These are phyloP conservation scores for Mythimna albipuncta DNA, from an alignment of 2,888 invertebrate species.

Conservation along the genomic window DNA sequence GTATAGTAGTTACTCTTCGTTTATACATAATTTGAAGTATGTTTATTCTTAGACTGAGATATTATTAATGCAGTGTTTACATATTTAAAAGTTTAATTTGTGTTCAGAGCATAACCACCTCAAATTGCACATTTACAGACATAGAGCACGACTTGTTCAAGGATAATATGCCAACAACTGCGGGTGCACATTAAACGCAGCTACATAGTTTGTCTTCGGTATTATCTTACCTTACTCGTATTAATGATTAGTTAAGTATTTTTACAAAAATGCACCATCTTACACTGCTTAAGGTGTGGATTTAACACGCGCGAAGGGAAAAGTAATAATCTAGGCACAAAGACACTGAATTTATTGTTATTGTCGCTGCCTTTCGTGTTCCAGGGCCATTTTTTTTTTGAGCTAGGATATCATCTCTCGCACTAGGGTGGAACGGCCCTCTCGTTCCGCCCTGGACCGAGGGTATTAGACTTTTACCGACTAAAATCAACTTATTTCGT, in stretches of 20 bases:
- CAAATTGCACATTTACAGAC: slow-evolving; percentile 80
- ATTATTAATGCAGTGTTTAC: slow-evolving; percentile 56
- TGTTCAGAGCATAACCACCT: slow-evolving; percentile 74
- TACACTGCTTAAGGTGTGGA: background rate
- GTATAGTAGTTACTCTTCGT: slow-evolving; percentile 11
- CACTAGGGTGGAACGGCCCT: no score
- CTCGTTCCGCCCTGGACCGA: no score
- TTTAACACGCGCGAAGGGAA: background rate
- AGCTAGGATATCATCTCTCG: no score
- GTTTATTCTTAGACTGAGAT: slow-evolving; percentile 21
- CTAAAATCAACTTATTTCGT: no score
- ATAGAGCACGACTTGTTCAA: slow-evolving; percentile 82
- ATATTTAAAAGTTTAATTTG: slow-evolving; percentile 74
- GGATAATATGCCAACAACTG: slow-evolving; percentile 74
- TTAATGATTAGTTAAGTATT: slow-evolving; percentile 15
- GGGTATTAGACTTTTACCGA: no score
- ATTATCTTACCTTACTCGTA: slow-evolving; percentile 26
- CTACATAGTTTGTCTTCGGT: slow-evolving; percentile 38
- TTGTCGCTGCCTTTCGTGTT: background rate
- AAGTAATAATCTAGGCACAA: background rate
- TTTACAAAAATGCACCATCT: background rate
- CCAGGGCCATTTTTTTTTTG: no score
- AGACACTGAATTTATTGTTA: background rate
- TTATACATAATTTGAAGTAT: slow-evolving; percentile 5
- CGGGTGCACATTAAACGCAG: slow-evolving; percentile 52